A percentile compares a stretch with the other conserved stretches of the same genome.
phyloP scores from a whole-genome alignment of 92 coral and sea anemone genomes.

The Parazoanthus swiftii region DNA sequence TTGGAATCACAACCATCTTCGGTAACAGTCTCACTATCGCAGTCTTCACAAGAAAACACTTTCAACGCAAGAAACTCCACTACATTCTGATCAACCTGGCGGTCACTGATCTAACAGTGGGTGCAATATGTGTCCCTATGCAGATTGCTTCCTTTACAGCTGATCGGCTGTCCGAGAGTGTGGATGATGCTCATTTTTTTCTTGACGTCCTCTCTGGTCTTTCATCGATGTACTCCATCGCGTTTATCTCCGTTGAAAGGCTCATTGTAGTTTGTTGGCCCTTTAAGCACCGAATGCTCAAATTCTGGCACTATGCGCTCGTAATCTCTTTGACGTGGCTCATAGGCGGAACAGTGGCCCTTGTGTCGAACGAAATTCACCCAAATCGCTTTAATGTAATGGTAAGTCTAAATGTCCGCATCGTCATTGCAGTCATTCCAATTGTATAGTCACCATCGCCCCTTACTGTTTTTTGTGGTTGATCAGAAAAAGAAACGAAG shows the following conservation, averaged over 20 bases:
- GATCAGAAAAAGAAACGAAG: neutral
- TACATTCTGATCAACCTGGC: slow-evolving; percentile 26
- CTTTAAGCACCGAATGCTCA: neutral
- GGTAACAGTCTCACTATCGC: slow-evolving; percentile 30
- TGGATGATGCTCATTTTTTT: neutral
- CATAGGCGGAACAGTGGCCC: neutral
- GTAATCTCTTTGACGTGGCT: slow-evolving; percentile 14
- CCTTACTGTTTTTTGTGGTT: slow-evolving; percentile 6
- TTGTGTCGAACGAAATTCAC: neutral
- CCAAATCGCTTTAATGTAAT: neutral
- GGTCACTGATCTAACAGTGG: slow-evolving; percentile 20
- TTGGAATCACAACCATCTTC: neutral
- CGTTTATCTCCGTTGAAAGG: slow-evolving; percentile 1
- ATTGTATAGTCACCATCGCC: neutral
- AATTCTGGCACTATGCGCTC: slow-evolving; percentile 13
- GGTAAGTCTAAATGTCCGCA: neutral
- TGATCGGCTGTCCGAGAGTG: too few species aligned
- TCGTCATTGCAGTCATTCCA: neutral
- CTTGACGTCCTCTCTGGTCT: slow-evolving; percentile 18
- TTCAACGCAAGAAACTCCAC: slow-evolving; percentile 12
- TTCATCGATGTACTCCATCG: slow-evolving; percentile 18
- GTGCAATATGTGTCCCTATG: slow-evolving; percentile 3
- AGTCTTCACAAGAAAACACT: neutral
- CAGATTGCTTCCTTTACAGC: neutral
- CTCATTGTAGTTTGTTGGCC: slow-evolving; percentile 21